Evolutionary conservation across 2,797 vertebrate genomes (phyloP).

Genomic region (Artibeus jamaicensis): DNA sequence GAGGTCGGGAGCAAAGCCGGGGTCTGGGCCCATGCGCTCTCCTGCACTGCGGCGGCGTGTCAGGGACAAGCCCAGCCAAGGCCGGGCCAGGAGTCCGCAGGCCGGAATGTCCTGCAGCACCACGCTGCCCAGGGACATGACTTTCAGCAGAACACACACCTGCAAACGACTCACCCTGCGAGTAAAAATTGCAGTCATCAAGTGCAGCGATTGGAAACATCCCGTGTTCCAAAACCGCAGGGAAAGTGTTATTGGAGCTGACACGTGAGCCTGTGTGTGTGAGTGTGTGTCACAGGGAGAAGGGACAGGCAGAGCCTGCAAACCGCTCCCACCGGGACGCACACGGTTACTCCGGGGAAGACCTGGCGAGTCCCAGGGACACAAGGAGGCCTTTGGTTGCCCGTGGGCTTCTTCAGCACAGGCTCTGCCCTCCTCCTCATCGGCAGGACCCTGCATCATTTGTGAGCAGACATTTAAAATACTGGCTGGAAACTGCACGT

Average conservation of each 20-base stretch:
- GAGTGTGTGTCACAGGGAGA: neutral
- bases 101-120: neutral
- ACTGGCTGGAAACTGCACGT: neutral
- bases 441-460: neutral
- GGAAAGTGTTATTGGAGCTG: neutral
- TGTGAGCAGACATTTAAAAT: neutral
- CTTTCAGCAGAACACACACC: neutral
- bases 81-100: neutral
- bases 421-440: neutral
- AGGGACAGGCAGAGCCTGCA: neutral
- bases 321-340: neutral
- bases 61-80: neutral
- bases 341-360: neutral
- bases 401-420: neutral
- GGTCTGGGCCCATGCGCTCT: neutral
- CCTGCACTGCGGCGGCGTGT: neutral
- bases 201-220: neutral
- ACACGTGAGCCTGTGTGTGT: neutral
- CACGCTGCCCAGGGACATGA: neutral
- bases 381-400: neutral
- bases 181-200: neutral
- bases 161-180: neutral
- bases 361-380: neutral
- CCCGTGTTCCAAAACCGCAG: neutral
- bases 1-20: neutral